phyloP scores from a whole-genome alignment of 2,113 vertebrate species.

The Erpornis zantholeuca region DNA sequence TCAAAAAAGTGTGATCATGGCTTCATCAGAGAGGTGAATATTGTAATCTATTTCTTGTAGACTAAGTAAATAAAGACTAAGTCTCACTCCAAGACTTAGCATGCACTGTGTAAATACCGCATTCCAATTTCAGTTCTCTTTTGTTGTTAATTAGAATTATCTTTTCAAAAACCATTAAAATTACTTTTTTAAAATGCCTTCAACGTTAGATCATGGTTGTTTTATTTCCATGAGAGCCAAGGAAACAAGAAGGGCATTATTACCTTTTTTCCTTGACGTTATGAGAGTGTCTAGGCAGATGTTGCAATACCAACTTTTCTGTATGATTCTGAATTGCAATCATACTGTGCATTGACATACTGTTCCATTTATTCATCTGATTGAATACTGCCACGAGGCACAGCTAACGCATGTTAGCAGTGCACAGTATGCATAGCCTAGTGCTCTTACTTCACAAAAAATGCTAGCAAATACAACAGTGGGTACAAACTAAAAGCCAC shows the following conservation, averaged over 20 bases:
- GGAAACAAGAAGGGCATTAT: constrained; percentile 5
- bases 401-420: constrained; percentile 33
- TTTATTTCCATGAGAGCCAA: background rate
- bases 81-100: background rate
- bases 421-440: background rate
- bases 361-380: constrained; percentile 61
- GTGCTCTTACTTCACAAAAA: constrained; percentile 8
- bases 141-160: background rate
- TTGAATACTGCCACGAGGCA: constrained; percentile 54
- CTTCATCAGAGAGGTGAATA: background rate
- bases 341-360: constrained; percentile 54
- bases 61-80: constrained; percentile 21
- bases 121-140: background rate
- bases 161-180: background rate
- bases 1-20: background rate
- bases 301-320: constrained; percentile 62
- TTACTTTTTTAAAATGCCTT: background rate
- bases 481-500: constrained; percentile 11
- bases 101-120: background rate
- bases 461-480: constrained; percentile 36
- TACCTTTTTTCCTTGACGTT: constrained; percentile 43
- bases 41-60: background rate
- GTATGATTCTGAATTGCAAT: constrained; percentile 33
- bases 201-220: background rate
- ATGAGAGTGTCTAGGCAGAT: constrained; percentile 56